Percentiles rank a stretch among this genome's conserved stretches.
Conservation (phyloP, 2,113 vertebrate genomes). For the Corythaeola cristata region DNA sequence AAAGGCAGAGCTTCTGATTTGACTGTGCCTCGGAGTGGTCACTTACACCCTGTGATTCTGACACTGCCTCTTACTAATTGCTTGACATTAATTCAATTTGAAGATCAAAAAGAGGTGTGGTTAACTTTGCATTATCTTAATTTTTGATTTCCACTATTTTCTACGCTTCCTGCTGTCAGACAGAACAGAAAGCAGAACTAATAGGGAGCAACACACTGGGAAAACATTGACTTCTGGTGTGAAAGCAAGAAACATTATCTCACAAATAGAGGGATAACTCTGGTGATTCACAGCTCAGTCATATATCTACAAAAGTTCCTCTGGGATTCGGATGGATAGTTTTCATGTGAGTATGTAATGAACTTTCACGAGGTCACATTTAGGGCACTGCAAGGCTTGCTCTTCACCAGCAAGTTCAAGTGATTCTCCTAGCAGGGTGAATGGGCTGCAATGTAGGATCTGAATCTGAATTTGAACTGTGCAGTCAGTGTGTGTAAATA, state of each 20-base stretch:
- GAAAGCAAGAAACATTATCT: neutral
- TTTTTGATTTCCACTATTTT: slow-evolving; percentile 17
- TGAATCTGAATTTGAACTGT: neutral
- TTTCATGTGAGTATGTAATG: neutral
- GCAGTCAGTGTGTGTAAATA: neutral
- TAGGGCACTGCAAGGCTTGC: neutral
- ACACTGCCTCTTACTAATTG: neutral
- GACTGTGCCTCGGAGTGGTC: neutral
- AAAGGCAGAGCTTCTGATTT: neutral
- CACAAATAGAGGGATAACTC: neutral
- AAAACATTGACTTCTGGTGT: neutral
- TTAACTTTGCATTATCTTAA: neutral
- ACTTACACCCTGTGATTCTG: neutral
- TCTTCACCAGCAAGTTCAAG: neutral
- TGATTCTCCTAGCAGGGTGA: neutral
- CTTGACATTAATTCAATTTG: neutral
- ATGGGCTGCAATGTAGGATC: neutral
- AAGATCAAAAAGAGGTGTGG: slow-evolving; percentile 13
- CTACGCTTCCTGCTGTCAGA: neutral
- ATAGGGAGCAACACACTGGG: neutral
- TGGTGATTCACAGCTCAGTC: neutral
- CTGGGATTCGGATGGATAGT: neutral
- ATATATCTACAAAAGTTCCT: neutral
- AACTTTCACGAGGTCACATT: neutral
- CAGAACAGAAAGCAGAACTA: neutral